Conservation (phyloP, 2,797 vertebrate genomes). For the Cyclura pinguis region DNA sequence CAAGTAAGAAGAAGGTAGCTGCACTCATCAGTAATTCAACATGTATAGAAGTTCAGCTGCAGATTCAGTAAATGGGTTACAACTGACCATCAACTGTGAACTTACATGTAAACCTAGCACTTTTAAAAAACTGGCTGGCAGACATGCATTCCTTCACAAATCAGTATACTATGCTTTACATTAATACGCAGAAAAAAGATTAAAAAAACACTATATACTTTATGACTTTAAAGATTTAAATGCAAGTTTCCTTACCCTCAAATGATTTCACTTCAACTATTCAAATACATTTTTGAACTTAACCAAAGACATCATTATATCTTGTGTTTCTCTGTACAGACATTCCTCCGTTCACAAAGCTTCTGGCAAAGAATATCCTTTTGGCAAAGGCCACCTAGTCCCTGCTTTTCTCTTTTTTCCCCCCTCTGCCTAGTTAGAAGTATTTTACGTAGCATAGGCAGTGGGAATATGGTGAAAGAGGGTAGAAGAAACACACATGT, state of each 20-base stretch:
- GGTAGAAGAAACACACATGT: too few species aligned
- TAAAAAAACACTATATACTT: slow-evolving; percentile 51
- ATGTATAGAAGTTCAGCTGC: slow-evolving; percentile 62
- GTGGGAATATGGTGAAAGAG: too few species aligned
- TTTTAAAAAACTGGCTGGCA: slow-evolving; percentile 24
- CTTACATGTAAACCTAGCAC: slow-evolving; percentile 53
- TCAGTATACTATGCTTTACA: slow-evolving; percentile 49
- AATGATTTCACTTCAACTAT: neutral
- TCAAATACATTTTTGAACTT: neutral
- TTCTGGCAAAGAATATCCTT: too few species aligned
- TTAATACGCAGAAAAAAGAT: slow-evolving; percentile 53
- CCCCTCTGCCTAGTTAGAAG: neutral
- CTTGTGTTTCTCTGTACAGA: neutral
- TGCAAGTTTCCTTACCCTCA: slow-evolving; percentile 52
- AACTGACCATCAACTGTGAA: slow-evolving; percentile 64
- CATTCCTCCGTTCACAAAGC: too few species aligned
- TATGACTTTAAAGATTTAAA: slow-evolving; percentile 55
- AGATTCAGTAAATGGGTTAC: slow-evolving; percentile 66
- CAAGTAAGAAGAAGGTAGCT: slow-evolving; percentile 63
- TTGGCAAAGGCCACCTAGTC: neutral
- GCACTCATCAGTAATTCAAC: slow-evolving; percentile 64
- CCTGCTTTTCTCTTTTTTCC: neutral
- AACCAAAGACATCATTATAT: neutral
- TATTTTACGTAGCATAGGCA: too few species aligned
- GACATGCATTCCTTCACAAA: slow-evolving; percentile 53